Percentiles rank a stretch among this genome's conserved stretches.
phyloP scores from a whole-genome alignment of 2,113 vertebrate species.

The Himantopus leucocephalus region DNA sequence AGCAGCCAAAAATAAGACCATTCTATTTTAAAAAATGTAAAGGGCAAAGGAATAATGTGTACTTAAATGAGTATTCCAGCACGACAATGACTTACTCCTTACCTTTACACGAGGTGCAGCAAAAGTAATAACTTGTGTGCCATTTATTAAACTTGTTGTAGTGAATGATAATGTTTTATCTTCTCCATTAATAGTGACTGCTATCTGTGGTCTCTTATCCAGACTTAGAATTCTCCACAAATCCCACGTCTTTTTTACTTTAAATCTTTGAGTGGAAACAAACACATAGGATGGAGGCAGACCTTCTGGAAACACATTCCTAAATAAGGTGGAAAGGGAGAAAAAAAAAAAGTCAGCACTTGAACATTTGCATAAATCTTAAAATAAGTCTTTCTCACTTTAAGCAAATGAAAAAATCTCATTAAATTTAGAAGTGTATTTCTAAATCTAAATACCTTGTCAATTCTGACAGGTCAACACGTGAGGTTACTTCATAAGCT shows the following conservation, averaged over 20 bases:
- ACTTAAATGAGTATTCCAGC: not conserved
- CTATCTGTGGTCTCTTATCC: slow-evolving; percentile 89
- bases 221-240: slow-evolving; percentile 90
- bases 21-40: not conserved
- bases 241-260: slow-evolving; percentile 92
- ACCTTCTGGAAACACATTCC: slow-evolving; percentile 92
- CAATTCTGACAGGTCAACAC: slow-evolving; percentile 85
- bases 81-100: not conserved
- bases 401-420: not conserved
- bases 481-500: slow-evolving; percentile 89
- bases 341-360: not conserved
- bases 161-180: slow-evolving; percentile 86
- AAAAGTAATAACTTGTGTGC: slow-evolving; percentile 86
- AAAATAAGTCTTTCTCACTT: not conserved
- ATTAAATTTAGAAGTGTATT: not conserved
- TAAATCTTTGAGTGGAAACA: slow-evolving; percentile 93
- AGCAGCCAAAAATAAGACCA: not conserved
- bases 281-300: slow-evolving; percentile 97
- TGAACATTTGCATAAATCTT: not conserved
- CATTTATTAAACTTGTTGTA: slow-evolving; percentile 85
- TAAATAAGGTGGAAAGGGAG: not conserved
- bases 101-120: slow-evolving; percentile 81
- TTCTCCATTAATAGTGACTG: slow-evolving; percentile 88
- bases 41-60: not conserved
- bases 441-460: slow-evolving; percentile 81